Percentiles rank a stretch among this genome's conserved stretches.
These are phyloP conservation scores for Albula glossodonta DNA, from an alignment of 2,113 vertebrate species.

Conservation along the genomic window DNA sequence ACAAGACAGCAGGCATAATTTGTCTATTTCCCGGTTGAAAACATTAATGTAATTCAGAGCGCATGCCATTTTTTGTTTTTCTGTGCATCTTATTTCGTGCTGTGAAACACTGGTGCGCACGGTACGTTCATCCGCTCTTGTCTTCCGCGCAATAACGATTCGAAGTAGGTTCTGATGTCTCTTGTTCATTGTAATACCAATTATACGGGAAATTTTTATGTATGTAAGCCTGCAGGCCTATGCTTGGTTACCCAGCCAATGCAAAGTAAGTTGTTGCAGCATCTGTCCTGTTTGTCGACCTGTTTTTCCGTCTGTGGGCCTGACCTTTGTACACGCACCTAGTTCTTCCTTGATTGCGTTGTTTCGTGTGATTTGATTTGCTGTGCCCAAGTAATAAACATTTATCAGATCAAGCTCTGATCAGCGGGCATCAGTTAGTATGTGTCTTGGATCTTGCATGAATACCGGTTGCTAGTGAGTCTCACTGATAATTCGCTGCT, in stretches of 20 bases:
- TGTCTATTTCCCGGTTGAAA: background rate
- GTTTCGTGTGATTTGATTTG: background rate
- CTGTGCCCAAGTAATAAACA: background rate
- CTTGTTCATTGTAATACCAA: too few species aligned
- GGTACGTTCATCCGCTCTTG: background rate
- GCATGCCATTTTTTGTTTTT: background rate
- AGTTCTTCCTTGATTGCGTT: background rate
- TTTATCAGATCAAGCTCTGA: background rate
- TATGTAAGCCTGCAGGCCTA: too few species aligned
- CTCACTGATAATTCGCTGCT: too few species aligned
- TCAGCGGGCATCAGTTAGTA: too few species aligned
- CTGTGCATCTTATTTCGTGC: background rate
- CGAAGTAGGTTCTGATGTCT: too few species aligned
- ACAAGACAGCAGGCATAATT: background rate
- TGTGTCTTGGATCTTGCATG: too few species aligned
- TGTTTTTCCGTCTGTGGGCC: too few species aligned
- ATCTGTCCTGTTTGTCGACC: too few species aligned
- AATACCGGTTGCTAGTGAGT: too few species aligned
- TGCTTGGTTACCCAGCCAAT: too few species aligned
- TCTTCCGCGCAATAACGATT: background rate
- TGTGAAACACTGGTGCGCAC: background rate
- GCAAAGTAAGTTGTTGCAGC: too few species aligned
- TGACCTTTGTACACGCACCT: background rate
- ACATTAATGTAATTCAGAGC: background rate
- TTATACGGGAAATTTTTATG: too few species aligned